Percentiles rank a stretch among this genome's conserved stretches.
These are phyloP conservation scores for Cyprinodon tularosa DNA, from an alignment of 2,113 vertebrate genomes.

Conservation along the genomic window DNA sequence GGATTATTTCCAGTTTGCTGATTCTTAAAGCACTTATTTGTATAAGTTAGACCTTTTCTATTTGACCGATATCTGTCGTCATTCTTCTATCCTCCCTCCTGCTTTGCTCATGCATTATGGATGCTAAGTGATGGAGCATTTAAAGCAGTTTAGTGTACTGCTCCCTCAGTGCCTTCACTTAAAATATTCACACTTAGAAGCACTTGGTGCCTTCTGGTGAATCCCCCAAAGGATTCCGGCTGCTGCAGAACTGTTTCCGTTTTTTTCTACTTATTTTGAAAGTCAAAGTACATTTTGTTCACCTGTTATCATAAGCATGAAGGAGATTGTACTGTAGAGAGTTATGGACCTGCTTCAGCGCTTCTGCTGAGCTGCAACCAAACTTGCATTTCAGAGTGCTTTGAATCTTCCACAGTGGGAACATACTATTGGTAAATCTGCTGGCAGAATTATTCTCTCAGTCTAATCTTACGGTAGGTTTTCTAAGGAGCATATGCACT, in stretches of 20 bases:
- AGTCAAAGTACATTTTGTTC: conserved; percentile 8
- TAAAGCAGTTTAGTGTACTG: conserved; percentile 65
- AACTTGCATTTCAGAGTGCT: background rate
- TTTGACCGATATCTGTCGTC: conserved; percentile 35
- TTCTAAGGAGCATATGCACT: background rate
- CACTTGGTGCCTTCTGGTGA: conserved; percentile 37
- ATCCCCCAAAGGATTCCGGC: conserved; percentile 17
- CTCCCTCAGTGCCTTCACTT: conserved; percentile 50
- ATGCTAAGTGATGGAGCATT: conserved; percentile 68
- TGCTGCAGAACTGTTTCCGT: conserved; percentile 25
- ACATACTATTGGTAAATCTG: background rate
- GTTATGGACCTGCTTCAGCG: background rate
- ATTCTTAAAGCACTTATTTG: background rate
- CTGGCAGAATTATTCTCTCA: background rate
- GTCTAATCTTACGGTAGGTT: background rate
- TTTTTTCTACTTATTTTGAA: conserved; percentile 16
- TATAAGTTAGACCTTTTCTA: background rate
- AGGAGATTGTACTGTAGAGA: background rate
- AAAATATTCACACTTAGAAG: conserved; percentile 58
- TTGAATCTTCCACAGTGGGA: background rate
- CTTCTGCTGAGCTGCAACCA: conserved; percentile 27
- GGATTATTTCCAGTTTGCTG: background rate
- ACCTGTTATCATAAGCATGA: background rate
- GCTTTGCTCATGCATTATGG: conserved; percentile 70
- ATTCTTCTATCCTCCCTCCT: background rate